These are phyloP conservation scores for Heliothis virescens DNA, from an alignment of 1,140 invertebrate species.

Conservation along the genomic window DNA sequence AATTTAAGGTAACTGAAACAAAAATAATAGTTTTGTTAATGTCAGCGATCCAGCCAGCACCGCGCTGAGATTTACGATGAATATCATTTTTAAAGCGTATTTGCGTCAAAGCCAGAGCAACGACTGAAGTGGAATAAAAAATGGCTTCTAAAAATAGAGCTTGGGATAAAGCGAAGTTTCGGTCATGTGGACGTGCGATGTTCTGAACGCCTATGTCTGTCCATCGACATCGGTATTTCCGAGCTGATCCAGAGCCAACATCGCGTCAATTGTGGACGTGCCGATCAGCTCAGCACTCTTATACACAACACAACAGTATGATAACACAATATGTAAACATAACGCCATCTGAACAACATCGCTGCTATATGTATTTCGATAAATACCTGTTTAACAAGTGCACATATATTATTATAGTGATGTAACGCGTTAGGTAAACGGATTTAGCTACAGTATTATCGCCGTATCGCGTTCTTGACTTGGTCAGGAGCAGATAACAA, in stretches of 20 bases:
- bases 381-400: slow-evolving; percentile 60
- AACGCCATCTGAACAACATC: slow-evolving; percentile 58
- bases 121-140: slow-evolving; percentile 76
- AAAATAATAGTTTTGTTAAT: slow-evolving; percentile 61
- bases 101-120: slow-evolving; percentile 70
- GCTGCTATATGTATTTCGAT: slow-evolving; percentile 68
- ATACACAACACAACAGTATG: slow-evolving; percentile 59
- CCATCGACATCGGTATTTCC: slow-evolving; percentile 62
- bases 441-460: slow-evolving; percentile 40
- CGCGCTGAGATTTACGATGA: slow-evolving; percentile 52
- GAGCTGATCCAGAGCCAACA: slow-evolving; percentile 72
- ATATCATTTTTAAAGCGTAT: slow-evolving; percentile 63
- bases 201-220: slow-evolving; percentile 45
- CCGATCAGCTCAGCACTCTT: slow-evolving; percentile 60
- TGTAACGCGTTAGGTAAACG: slow-evolving; percentile 47
- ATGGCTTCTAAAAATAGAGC: slow-evolving; percentile 74
- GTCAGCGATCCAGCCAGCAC: slow-evolving; percentile 22
- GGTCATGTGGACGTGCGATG: slow-evolving; percentile 73
- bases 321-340: slow-evolving; percentile 75
- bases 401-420: slow-evolving; percentile 41
- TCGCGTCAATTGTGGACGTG: slow-evolving; percentile 74
- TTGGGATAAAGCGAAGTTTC: slow-evolving; percentile 63
- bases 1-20: slow-evolving; percentile 84
- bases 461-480: slow-evolving; percentile 49
- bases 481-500: slow-evolving; percentile 58